Evolutionary conservation across 2,797 vertebrate genomes (phyloP).

Genomic region (Sebastes diploproa): DNA sequence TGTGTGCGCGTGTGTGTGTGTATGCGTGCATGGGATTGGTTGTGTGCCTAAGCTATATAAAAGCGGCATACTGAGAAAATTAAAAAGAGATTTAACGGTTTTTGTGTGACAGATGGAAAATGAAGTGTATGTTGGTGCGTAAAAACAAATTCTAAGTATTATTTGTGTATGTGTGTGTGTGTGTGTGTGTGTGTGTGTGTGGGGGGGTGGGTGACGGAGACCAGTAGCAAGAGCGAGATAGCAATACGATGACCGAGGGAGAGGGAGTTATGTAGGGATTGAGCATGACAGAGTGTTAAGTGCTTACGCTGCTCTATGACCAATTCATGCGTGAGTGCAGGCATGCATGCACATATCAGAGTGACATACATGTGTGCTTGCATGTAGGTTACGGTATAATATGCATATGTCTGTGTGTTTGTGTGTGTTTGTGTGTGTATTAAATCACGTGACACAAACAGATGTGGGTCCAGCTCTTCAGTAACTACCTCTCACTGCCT

Average conservation of each 20-base stretch:
- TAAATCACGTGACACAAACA: background rate
- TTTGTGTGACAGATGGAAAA: conserved; percentile 68
- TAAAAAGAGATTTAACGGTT: conserved; percentile 70
- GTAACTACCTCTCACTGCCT: background rate
- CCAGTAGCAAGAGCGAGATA: background rate
- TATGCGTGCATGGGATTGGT: conserved; percentile 20
- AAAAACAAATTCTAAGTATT: conserved; percentile 43
- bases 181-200: background rate
- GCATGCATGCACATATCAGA: conserved; percentile 6
- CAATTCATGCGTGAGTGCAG: conserved; percentile 15
- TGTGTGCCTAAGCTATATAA: conserved; percentile 53
- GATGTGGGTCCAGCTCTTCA: background rate
- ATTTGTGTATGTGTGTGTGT: background rate
- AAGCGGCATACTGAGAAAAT: conserved; percentile 65
- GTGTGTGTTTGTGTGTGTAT: background rate
- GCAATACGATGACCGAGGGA: background rate
- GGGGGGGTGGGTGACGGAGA: background rate
- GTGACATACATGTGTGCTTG: conserved; percentile 17
- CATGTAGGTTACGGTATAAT: conserved; percentile 28
- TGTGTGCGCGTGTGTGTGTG: background rate
- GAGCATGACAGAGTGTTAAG: conserved; percentile 8
- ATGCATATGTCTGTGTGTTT: conserved; percentile 17
- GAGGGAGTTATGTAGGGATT: background rate
- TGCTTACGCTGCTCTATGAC: background rate
- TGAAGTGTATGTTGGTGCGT: conserved; percentile 44